Percentiles rank a stretch among this genome's conserved stretches.
phyloP scores from a whole-genome alignment of 64 coral and sea anemone species.

The Orbicella faveolata region DNA sequence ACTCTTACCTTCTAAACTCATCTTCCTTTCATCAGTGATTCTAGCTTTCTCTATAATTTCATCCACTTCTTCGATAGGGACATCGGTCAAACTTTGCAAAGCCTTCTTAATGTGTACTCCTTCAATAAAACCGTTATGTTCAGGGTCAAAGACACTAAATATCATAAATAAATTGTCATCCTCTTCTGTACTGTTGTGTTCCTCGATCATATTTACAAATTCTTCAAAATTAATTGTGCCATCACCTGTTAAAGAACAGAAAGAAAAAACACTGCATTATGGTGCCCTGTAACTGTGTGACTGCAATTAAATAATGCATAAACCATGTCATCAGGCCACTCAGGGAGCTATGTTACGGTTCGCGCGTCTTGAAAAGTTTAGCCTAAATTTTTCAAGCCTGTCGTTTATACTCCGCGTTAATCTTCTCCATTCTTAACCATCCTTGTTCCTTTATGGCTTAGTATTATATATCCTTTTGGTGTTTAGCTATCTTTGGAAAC shows the following conservation, averaged over 20 bases:
- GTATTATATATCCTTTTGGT: too few relatives aligned
- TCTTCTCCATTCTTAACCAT: too few relatives aligned
- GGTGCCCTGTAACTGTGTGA: too few relatives aligned
- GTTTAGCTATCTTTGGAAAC: too few relatives aligned
- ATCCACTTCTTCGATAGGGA: not conserved
- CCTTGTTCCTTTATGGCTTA: too few relatives aligned
- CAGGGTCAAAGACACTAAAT: slow-evolving; percentile 31
- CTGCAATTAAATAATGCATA: too few relatives aligned
- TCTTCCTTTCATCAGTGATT: slow-evolving; percentile 21
- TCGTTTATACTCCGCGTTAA: too few relatives aligned
- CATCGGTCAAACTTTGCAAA: slow-evolving; percentile 4
- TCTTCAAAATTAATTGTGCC: slow-evolving; percentile 48
- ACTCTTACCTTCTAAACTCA: slow-evolving; percentile 15
- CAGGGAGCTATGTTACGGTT: too few relatives aligned
- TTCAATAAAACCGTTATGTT: slow-evolving; percentile 26
- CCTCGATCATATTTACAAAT: slow-evolving; percentile 42
- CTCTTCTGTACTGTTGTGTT: slow-evolving; percentile 5
- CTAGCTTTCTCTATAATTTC: slow-evolving; percentile 26
- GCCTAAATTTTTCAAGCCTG: too few relatives aligned
- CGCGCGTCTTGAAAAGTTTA: too few relatives aligned
- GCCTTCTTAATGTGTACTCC: slow-evolving; percentile 12
- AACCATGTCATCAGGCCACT: too few relatives aligned
- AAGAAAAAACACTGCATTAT: not conserved
- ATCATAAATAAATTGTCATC: slow-evolving; percentile 30
- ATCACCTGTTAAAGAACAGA: slow-evolving; percentile 11